phyloP scores from a whole-genome alignment of 2,888 invertebrate species.

The Agrotis exclamationis region DNA sequence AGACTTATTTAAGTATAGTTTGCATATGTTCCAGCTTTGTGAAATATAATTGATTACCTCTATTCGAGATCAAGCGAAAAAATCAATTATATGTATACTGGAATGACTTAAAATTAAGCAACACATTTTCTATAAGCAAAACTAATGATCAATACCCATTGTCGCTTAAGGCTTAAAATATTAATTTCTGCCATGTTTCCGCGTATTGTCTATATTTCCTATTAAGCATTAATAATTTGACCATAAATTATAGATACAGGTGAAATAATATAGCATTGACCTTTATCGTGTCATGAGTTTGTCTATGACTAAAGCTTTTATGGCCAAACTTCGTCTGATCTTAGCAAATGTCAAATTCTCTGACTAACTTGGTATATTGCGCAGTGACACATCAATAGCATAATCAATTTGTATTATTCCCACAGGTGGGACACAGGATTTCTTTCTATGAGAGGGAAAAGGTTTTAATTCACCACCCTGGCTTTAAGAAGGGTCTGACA shows the following conservation, averaged over 20 bases:
- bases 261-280: conserved; percentile 59
- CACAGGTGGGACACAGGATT: too few species aligned
- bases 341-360: conserved; percentile 74
- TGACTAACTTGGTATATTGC: conserved; percentile 65
- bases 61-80: conserved; percentile 12
- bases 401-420: too few species aligned
- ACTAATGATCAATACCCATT: conserved; percentile 44
- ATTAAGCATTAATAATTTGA: conserved; percentile 27
- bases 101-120: not conserved
- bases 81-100: conserved; percentile 19
- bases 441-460: too few species aligned
- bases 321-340: conserved; percentile 60
- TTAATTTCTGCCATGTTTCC: conserved; percentile 41
- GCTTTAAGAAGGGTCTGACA: too few species aligned
- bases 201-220: conserved; percentile 37
- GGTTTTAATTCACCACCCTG: too few species aligned
- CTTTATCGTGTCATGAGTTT: conserved; percentile 59
- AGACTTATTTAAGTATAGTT: not conserved
- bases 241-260: conserved; percentile 33
- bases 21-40: conserved; percentile 11
- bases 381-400: conserved; percentile 46
- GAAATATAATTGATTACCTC: conserved; percentile 34
- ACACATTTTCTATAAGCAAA: conserved; percentile 37
- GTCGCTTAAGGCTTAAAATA: conserved; percentile 27
- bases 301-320: conserved; percentile 57